Evolutionary conservation across 2,113 vertebrate species (phyloP).

Genomic region (Onychostruthus taczanowskii): DNA sequence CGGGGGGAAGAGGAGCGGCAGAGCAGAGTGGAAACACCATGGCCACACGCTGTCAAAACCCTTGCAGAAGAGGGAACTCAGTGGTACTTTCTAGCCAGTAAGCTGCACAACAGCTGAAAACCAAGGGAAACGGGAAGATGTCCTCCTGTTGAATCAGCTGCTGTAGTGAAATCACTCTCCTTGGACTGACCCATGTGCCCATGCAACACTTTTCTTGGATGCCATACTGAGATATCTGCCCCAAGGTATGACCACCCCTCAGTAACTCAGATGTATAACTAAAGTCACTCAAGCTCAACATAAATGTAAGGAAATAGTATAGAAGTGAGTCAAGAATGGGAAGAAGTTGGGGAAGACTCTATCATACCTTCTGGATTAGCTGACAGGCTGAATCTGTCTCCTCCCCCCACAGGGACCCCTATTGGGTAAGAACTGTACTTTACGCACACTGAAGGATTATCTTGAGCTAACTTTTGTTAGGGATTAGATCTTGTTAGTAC

Average conservation of each 20-base stretch:
- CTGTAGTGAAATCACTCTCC: neutral
- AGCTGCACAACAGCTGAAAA: neutral
- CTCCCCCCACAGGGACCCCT: fast-evolving
- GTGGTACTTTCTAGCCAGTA: neutral
- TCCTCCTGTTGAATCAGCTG: neutral
- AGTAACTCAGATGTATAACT: neutral
- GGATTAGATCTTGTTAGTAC: neutral
- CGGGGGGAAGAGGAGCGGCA: too few relatives aligned
- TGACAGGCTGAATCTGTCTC: neutral
- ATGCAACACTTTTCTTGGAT: neutral
- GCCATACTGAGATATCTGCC: neutral
- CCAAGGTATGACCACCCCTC: neutral
- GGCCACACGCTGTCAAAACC: neutral
- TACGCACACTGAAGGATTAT: neutral
- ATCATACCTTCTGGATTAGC: neutral
- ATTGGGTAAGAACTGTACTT: neutral
- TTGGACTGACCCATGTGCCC: neutral
- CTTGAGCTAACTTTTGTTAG: neutral
- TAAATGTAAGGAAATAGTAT: neutral
- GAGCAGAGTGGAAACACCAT: neutral
- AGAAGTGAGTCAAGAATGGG: neutral
- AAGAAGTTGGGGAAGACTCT: neutral
- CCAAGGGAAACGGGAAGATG: neutral
- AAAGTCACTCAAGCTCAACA: neutral
- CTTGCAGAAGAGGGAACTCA: neutral